These are phyloP conservation scores for Sinocyclocheilus rhinocerous DNA, from an alignment of 2,113 vertebrate species.

Conservation along the genomic window DNA sequence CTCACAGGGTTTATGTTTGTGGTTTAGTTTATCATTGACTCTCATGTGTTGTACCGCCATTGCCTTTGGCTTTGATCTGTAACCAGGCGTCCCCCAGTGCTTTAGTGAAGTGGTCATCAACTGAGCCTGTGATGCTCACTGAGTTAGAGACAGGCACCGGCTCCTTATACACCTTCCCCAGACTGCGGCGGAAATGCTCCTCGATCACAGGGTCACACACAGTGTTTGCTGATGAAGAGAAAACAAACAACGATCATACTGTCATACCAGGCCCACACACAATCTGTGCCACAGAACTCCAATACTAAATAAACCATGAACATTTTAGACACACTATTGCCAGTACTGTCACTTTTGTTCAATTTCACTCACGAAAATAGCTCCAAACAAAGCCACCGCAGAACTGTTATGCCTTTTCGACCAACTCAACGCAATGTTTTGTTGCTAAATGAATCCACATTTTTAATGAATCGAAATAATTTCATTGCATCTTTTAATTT, in stretches of 20 bases:
- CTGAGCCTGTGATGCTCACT: slow-evolving; percentile 95
- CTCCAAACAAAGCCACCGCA: no score
- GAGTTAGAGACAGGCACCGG: slow-evolving; percentile 95
- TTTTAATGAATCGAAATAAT: no score
- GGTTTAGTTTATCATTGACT: not conserved
- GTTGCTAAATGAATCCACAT: no score
- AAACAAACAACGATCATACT: not conserved
- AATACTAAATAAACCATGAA: no score
- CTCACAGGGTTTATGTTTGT: not conserved
- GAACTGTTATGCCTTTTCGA: no score
- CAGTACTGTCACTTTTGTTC: no score
- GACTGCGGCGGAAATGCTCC: slow-evolving; percentile 97
- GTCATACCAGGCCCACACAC: not conserved
- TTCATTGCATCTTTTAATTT: no score
- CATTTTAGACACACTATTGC: no score
- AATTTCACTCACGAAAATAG: no score
- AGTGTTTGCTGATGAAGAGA: slow-evolving; percentile 72
- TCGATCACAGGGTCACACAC: slow-evolving; percentile 95
- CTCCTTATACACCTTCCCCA: no score
- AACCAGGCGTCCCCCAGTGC: slow-evolving; percentile 97
- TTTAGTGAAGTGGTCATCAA: slow-evolving; percentile 99
- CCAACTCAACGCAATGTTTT: no score
- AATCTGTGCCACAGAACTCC: no score
- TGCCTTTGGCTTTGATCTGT: slow-evolving; percentile 96
- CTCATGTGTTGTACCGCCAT: slow-evolving; percentile 68